phyloP scores from a whole-genome alignment of 2,113 vertebrate genomes.

The Laticauda colubrina region DNA sequence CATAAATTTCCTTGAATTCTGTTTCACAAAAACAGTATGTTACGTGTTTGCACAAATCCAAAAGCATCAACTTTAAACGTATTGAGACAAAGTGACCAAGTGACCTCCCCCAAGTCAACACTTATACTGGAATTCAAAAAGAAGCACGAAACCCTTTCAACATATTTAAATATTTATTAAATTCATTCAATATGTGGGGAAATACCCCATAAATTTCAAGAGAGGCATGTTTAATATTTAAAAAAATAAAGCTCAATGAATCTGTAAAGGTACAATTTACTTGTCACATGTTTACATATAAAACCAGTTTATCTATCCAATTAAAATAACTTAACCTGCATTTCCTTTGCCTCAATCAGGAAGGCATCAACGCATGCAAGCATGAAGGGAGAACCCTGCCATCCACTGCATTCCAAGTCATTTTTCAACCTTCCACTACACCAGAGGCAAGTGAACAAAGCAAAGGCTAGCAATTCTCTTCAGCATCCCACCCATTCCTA shows the following conservation, averaged over 20 bases:
- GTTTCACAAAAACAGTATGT: neutral
- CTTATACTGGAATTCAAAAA: neutral
- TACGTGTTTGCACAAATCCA: neutral
- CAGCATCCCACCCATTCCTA: too few species aligned
- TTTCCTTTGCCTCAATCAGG: neutral
- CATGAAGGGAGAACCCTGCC: neutral
- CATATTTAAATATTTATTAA: conserved; percentile 16
- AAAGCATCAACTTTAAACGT: neutral
- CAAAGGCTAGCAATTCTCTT: neutral
- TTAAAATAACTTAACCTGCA: neutral
- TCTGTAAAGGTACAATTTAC: neutral
- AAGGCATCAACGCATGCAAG: neutral
- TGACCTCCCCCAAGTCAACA: neutral
- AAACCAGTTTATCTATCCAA: neutral
- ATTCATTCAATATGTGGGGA: neutral
- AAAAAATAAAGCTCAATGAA: neutral
- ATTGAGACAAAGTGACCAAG: neutral
- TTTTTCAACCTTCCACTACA: neutral
- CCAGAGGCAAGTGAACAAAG: neutral
- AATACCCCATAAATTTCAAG: neutral
- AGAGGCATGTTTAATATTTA: neutral
- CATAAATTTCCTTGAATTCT: neutral
- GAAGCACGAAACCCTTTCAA: neutral
- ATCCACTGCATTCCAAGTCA: neutral
- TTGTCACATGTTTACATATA: neutral